phyloP scores from a whole-genome alignment of 2,113 vertebrate genomes.

The Periophthalmodon schlosseri region DNA sequence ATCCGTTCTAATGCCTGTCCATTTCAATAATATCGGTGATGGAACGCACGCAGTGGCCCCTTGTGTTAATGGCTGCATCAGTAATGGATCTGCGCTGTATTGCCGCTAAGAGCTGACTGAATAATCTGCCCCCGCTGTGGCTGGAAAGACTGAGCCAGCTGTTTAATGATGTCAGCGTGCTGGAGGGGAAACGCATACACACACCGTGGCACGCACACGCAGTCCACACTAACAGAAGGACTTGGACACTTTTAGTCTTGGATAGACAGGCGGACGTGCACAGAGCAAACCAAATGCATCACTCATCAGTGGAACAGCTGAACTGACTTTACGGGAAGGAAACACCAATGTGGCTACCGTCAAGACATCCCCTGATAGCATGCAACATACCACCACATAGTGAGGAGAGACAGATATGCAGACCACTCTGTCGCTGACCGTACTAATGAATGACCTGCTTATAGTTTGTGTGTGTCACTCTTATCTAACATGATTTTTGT shows the following conservation, averaged over 20 bases:
- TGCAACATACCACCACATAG: slow-evolving; percentile 49
- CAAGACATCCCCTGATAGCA: slow-evolving; percentile 45
- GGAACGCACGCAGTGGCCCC: slow-evolving; percentile 65
- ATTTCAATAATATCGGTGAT: slow-evolving; percentile 70
- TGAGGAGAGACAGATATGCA: slow-evolving; percentile 57
- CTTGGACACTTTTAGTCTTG: slow-evolving; percentile 48
- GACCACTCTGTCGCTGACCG: slow-evolving; percentile 29
- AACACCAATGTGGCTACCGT: slow-evolving; percentile 59
- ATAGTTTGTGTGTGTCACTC: slow-evolving; percentile 23
- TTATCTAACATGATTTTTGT: slow-evolving; percentile 14
- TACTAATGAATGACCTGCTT: slow-evolving; percentile 48
- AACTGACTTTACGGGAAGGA: slow-evolving; percentile 68
- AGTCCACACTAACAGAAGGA: slow-evolving; percentile 25
- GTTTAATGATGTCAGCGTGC: slow-evolving; percentile 78
- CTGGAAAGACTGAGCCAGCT: slow-evolving; percentile 77
- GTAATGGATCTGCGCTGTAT: slow-evolving; percentile 75
- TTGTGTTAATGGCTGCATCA: slow-evolving; percentile 71
- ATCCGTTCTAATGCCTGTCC: slow-evolving; percentile 65
- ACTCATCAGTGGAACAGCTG: slow-evolving; percentile 72
- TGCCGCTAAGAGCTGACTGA: slow-evolving; percentile 74
- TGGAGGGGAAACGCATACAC: slow-evolving; percentile 63
- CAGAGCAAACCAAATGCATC: slow-evolving; percentile 62
- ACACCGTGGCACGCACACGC: slow-evolving; percentile 11
- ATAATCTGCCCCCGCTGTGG: slow-evolving; percentile 77
- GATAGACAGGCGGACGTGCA: slow-evolving; percentile 51